A percentile compares a stretch with the other conserved stretches of the same genome.
phyloP scores from a whole-genome alignment of 2,113 vertebrate species.

The Trochalopteron elliotii region DNA sequence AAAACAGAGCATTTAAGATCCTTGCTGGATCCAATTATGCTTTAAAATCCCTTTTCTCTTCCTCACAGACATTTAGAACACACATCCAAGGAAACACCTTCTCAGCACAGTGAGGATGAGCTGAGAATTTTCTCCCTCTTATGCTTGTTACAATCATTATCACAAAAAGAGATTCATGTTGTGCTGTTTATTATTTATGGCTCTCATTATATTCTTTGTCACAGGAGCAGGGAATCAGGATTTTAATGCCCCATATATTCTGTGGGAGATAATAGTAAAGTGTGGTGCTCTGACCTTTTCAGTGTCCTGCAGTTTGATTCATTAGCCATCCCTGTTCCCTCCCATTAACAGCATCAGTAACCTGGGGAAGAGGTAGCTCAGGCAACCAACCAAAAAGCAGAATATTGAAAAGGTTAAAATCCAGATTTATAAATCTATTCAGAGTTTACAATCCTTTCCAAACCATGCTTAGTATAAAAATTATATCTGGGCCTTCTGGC shows the following conservation, averaged over 20 bases:
- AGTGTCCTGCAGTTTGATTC: conserved; percentile 63
- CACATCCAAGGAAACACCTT: neutral
- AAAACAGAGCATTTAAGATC: neutral
- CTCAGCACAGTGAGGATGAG: neutral
- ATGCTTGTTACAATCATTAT: conserved; percentile 55
- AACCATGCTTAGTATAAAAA: conserved; percentile 35
- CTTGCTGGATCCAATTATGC: neutral
- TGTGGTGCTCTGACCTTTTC: conserved; percentile 70
- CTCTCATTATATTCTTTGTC: conserved; percentile 74
- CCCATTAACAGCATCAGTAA: conserved; percentile 59
- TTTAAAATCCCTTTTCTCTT: neutral
- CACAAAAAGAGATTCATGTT: conserved; percentile 61
- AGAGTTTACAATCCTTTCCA: conserved; percentile 58
- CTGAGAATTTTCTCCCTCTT: conserved; percentile 41
- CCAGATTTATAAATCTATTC: conserved; percentile 48
- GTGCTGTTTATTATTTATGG: conserved; percentile 72
- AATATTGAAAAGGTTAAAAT: conserved; percentile 68
- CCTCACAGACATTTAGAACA: neutral
- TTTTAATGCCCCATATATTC: conserved; percentile 74
- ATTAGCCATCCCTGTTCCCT: conserved; percentile 62
- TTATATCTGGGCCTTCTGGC: neutral
- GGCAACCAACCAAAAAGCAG: conserved; percentile 57
- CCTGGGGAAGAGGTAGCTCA: conserved; percentile 15
- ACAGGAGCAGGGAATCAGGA: conserved; percentile 54
- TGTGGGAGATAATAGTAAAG: conserved; percentile 65